These are phyloP conservation scores for Tetranychus cinnabarinus DNA, from an alignment of 1,140 invertebrate species.

Conservation along the genomic window DNA sequence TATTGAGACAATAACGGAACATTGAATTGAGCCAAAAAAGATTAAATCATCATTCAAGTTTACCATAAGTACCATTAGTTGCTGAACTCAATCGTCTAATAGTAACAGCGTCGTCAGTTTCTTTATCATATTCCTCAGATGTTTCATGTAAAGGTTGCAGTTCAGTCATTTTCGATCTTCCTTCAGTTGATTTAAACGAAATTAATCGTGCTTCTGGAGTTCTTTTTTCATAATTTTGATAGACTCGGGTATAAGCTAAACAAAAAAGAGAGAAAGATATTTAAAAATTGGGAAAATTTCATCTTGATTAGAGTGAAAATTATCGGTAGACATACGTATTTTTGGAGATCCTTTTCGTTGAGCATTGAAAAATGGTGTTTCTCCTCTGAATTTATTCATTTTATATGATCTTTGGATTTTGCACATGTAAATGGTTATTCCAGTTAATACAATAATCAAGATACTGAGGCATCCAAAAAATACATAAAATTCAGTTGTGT, in stretches of 20 bases:
- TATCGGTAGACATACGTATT: neutral
- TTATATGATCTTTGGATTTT: constrained; percentile 5
- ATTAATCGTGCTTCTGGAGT: neutral
- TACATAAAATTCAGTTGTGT: neutral
- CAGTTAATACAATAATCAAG: constrained; percentile 6
- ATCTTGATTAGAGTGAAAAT: neutral
- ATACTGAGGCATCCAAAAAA: constrained; percentile 2
- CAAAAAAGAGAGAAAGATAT: neutral
- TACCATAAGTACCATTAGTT: too few relatives aligned
- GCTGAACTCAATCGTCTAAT: neutral
- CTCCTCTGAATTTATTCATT: constrained; percentile 6
- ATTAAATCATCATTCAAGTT: too few relatives aligned
- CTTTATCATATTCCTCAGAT: neutral
- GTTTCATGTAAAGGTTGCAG: neutral
- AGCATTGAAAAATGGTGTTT: constrained; percentile 11
- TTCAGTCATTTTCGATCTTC: neutral
- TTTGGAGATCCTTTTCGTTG: neutral
- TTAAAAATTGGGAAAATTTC: neutral
- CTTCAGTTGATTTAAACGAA: neutral
- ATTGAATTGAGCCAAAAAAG: too few relatives aligned
- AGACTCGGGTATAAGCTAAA: neutral
- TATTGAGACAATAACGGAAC: too few relatives aligned
- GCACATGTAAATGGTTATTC: constrained; percentile 8
- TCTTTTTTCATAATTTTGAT: neutral
- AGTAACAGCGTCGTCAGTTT: neutral